Evolutionary conservation across 2,888 invertebrate genomes (phyloP).

Genomic region (Ornithoptera alexandrae): DNA sequence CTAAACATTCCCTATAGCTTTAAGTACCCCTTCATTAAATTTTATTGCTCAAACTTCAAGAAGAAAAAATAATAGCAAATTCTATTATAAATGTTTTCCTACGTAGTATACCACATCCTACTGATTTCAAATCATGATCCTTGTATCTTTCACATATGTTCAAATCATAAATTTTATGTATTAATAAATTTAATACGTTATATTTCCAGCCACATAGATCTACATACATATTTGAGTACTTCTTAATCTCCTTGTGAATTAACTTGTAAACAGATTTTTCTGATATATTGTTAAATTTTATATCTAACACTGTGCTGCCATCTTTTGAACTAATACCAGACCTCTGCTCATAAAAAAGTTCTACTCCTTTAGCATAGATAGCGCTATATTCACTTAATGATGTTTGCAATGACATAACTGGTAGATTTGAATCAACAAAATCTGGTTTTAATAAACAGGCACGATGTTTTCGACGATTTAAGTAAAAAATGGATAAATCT

Average conservation of each 20-base stretch:
- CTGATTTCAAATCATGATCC: constrained; percentile 47
- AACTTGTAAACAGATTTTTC: constrained; percentile 39
- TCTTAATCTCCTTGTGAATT: constrained; percentile 48
- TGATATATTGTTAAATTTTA: constrained; percentile 21
- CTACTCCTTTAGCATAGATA: constrained; percentile 39
- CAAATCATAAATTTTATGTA: constrained; percentile 53
- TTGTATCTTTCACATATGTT: constrained; percentile 51
- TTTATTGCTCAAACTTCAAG: too few relatives aligned
- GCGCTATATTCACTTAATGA: constrained; percentile 42
- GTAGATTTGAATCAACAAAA: constrained; percentile 38
- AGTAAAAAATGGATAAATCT: constrained; percentile 48
- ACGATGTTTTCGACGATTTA: constrained; percentile 45
- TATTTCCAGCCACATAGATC: constrained; percentile 41
- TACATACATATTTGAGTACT: constrained; percentile 47
- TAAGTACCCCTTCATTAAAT: too few relatives aligned
- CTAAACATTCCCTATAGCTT: too few relatives aligned
- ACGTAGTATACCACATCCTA: constrained; percentile 47
- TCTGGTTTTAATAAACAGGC: constrained; percentile 48
- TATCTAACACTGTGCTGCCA: constrained; percentile 47
- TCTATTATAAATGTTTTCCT: constrained; percentile 11
- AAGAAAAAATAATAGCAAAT: neutral
- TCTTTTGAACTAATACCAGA: constrained; percentile 35
- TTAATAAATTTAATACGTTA: constrained; percentile 49
- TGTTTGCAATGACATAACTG: constrained; percentile 37
- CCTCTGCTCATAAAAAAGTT: constrained; percentile 23